A percentile compares a stretch with the other conserved stretches of the same genome.
Evolutionary conservation across 35 echinoderm and acorn worm genomes (phyloP).

Genomic region (Lytechinus pictus): DNA sequence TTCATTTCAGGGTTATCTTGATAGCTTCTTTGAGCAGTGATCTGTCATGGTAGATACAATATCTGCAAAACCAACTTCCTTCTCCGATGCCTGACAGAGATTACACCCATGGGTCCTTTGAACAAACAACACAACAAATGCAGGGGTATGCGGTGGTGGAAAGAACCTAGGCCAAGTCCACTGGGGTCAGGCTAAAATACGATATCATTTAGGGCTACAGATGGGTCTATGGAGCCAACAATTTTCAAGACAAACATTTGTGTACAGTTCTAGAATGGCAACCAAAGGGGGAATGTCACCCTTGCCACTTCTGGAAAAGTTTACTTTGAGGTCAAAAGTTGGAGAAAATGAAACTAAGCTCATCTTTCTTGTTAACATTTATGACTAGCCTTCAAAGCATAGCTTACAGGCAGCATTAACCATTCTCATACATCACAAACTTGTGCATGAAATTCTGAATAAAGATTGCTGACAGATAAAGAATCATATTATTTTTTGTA

Average conservation of each 20-base stretch:
- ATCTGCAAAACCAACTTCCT: neutral
- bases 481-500: neutral
- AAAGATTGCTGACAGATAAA: neutral
- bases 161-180: slow-evolving; percentile 9
- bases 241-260: slow-evolving; percentile 40
- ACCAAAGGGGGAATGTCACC: neutral
- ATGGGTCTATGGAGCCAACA: slow-evolving; percentile 2
- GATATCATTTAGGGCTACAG: slow-evolving; percentile 37
- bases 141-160: neutral
- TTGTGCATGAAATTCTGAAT: neutral
- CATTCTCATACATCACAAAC: neutral
- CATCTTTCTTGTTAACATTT: neutral
- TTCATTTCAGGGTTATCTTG: neutral
- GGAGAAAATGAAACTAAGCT: slow-evolving; percentile 4
- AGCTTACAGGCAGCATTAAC: neutral
- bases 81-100: neutral
- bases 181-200: slow-evolving; percentile 14
- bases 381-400: neutral
- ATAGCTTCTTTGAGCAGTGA: neutral
- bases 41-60: neutral
- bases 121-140: slow-evolving; percentile 1
- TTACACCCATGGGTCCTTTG: neutral
- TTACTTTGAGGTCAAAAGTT: neutral
- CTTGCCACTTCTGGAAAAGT: neutral
- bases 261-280: neutral